Base-by-base conservation (phyloP, 1,140 invertebrate species). In the Muscidifurax raptorellus region DNA sequence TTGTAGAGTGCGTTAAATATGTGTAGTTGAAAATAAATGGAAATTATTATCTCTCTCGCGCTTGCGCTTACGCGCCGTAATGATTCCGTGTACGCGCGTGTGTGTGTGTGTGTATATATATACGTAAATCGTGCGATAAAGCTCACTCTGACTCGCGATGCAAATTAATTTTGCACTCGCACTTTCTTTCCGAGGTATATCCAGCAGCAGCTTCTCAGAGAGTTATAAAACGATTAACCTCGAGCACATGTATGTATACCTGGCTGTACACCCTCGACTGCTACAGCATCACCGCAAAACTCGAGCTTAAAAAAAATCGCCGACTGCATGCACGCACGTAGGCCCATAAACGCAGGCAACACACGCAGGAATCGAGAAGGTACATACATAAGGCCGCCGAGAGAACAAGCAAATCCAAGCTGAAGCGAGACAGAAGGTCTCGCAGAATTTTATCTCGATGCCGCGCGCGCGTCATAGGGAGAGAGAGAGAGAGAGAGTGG, bases 381-480 rank as follows among this genome's bases (percentile, higher is more conserved):
- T n/a, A n/a, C n/a, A n/a, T 9, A 10, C 15, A 4, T 28, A 59
- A 77, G 75, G 44, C 74, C 28, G 36, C 36, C 9, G 52, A n/a
- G 52, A 59, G 52, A 59, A 32, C 32, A 40, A 36, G 32, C 32
- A 13, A 22, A n/a, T 22, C 71, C 74, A 15, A n/a, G 74, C 74
- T 28, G 74, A 15, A 74, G 22, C 72, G 32, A 36, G 72, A 71
- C 15, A 74, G 72, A 30, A 13, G 10, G 75, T 59, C 32, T 18
- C 71, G 28, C 71, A 69, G 32, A 80, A 67, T 80, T 80, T 80
- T 80, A 80, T 80, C 78, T 80, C 78, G 78, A 80, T 80, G 78
- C 78, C 78, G 79, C 44, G n/a, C 32, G 59, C 64, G 79, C 67
- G 59, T 80, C 79, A 71, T 80, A 79, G 77, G 77, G 77, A 66